Evolutionary conservation across 2,888 invertebrate genomes (phyloP), one percentile per base, ranked within the genome.

Genomic region (Schrankia costaestrigalis): DNA sequence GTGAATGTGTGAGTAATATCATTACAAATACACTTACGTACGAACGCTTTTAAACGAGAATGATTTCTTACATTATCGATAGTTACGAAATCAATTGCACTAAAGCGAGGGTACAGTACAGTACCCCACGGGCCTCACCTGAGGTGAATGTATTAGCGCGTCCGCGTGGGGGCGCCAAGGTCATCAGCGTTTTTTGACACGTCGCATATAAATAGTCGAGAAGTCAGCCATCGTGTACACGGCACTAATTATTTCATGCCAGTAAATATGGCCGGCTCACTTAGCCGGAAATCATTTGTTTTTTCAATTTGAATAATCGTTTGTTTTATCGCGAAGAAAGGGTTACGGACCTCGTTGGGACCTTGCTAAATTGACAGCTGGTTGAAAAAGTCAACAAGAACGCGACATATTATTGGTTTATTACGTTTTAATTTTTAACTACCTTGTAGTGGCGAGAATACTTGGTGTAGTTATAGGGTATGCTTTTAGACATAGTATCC

Each of bases 121-220:
- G 55, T 59, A 63, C 76, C 78, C 71, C 69, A 57, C 72, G 76
- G 82, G 82, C 83, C 84, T 72, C 81, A 78, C 77, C 79, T 76
- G 82, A 86, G 86, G 86, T 86, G 85, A 86, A 86, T 67, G 86
- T 78, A 81, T 77, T 57, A 51, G 42, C 47, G 63, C 72, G 81
- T 64, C 79, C 83, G 82, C 74, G 84, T 75, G 84, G 83, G 79
- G 84, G 84, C 83, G 77, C 63, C 86, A 87, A 87, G 86, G 86
- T 84, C 86, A 74, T 67, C 56, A 68, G 70, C 74, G 86, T 83
- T 86, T 85, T 86, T 87, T 87, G 85, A 86, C 85, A 85, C 84
- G 72, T 74, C 76, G 68, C 61, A 70, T 73, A 78, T 77, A 82
- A 82, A 80, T 82, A 83, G 77, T 73, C 61, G 71, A 71, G 60